phyloP scores from a whole-genome alignment of 2,797 vertebrate genomes.

The Parotocinclus haroldoi region DNA sequence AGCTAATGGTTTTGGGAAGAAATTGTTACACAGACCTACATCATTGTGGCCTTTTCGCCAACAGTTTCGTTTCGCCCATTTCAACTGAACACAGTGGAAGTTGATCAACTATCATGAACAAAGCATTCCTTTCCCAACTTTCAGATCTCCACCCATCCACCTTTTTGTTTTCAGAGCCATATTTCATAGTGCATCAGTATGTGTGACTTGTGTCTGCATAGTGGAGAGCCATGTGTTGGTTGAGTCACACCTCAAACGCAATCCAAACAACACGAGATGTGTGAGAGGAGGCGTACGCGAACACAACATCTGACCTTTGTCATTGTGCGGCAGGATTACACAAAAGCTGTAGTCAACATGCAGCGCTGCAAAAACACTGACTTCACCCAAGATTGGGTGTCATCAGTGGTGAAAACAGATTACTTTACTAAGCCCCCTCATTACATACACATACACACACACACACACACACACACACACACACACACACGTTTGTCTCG shows the following conservation, averaged over 20 bases:
- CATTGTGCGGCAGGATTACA: constrained; percentile 62
- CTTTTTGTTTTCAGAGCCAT: neutral
- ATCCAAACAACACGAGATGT: constrained; percentile 26
- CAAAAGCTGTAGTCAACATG: constrained; percentile 57
- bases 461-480: constrained; percentile 17
- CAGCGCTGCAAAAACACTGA: constrained; percentile 63
- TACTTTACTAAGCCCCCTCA: constrained; percentile 38
- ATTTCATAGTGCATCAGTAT: neutral
- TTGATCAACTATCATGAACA: neutral
- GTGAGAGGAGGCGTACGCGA: constrained; percentile 39
- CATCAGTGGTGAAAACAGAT: constrained; percentile 60
- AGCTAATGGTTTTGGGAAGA: too few species aligned
- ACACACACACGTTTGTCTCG: neutral
- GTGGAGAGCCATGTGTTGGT: neutral
- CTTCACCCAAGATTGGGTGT: constrained; percentile 61
- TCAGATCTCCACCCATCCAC: neutral
- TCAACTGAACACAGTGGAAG: neutral
- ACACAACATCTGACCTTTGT: constrained; percentile 55
- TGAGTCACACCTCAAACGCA: constrained; percentile 18
- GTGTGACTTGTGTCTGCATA: neutral
- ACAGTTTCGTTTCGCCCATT: too few species aligned
- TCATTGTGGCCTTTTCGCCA: too few species aligned
- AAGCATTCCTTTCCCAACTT: neutral
- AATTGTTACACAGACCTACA: too few species aligned
- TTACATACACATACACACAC: constrained; percentile 30